phyloP scores from a whole-genome alignment of 2,797 vertebrate genomes.

The Chloroceryle inda region DNA sequence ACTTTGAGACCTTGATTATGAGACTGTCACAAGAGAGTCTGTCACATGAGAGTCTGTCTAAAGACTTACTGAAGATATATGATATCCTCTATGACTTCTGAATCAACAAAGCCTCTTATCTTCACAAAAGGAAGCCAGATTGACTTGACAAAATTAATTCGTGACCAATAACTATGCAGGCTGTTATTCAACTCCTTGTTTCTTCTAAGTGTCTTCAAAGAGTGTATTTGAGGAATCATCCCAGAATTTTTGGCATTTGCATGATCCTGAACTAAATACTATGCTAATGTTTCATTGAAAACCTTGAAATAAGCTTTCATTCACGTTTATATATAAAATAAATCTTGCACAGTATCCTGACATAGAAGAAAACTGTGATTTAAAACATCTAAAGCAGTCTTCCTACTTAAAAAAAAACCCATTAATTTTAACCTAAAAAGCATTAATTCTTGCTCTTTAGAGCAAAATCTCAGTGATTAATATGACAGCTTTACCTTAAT shows the following conservation, averaged over 20 bases:
- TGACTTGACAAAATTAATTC: conserved; percentile 41
- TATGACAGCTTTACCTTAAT: not conserved
- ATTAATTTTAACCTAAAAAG: not conserved
- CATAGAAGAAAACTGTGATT: not conserved
- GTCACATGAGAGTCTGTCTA: conserved; percentile 14
- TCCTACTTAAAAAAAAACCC: not conserved
- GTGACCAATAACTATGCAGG: not conserved
- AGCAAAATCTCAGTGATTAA: not conserved
- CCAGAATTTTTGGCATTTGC: not conserved
- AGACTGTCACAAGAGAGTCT: conserved; percentile 28
- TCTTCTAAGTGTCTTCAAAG: not conserved
- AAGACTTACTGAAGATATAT: not conserved
- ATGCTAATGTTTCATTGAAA: not conserved
- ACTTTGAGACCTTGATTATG: not conserved
- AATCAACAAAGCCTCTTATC: conserved; percentile 23
- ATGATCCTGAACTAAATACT: not conserved
- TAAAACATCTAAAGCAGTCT: not conserved
- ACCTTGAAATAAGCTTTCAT: not conserved
- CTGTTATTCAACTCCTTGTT: not conserved
- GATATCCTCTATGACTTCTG: conserved; percentile 49
- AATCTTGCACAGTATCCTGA: not conserved
- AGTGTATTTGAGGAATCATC: not conserved
- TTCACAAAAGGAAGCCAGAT: conserved; percentile 43
- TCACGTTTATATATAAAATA: not conserved
- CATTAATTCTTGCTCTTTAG: not conserved